These are phyloP conservation scores for Melanocharis versteri DNA, from an alignment of 2,113 vertebrate species.

Conservation along the genomic window DNA sequence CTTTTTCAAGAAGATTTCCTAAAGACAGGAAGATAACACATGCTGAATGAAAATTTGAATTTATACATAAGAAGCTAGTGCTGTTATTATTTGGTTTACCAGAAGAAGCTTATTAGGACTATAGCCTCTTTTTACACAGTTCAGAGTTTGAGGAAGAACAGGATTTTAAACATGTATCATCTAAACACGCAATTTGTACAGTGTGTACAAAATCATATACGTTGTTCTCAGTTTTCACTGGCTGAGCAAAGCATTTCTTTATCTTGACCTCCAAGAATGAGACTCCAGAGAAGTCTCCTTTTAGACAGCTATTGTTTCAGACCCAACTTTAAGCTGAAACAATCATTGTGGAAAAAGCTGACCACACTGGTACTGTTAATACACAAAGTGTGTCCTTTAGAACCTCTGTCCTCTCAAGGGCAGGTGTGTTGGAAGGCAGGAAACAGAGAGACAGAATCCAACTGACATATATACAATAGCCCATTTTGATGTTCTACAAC, in stretches of 20 bases:
- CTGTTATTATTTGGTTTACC: background rate
- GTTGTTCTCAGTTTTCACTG: background rate
- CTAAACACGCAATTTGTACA: background rate
- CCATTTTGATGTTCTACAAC: background rate
- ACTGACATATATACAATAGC: background rate
- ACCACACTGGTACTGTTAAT: background rate
- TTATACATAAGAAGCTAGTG: background rate
- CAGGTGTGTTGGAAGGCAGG: background rate
- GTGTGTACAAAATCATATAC: background rate
- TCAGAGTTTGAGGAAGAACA: background rate
- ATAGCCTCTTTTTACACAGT: background rate
- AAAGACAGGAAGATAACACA: background rate
- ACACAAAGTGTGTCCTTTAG: background rate
- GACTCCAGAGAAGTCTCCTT: background rate
- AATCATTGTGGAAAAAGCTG: background rate
- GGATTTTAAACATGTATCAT: background rate
- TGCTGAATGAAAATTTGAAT: background rate
- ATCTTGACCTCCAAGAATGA: background rate
- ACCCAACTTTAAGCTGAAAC: background rate
- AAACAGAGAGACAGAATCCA: background rate
- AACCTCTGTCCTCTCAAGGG: background rate
- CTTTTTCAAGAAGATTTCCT: background rate
- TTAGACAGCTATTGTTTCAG: background rate
- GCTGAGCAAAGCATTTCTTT: background rate
- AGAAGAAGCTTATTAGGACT: background rate